phyloP scores from a whole-genome alignment of 2,888 invertebrate genomes.

The Drosophila pseudotalamancana region DNA sequence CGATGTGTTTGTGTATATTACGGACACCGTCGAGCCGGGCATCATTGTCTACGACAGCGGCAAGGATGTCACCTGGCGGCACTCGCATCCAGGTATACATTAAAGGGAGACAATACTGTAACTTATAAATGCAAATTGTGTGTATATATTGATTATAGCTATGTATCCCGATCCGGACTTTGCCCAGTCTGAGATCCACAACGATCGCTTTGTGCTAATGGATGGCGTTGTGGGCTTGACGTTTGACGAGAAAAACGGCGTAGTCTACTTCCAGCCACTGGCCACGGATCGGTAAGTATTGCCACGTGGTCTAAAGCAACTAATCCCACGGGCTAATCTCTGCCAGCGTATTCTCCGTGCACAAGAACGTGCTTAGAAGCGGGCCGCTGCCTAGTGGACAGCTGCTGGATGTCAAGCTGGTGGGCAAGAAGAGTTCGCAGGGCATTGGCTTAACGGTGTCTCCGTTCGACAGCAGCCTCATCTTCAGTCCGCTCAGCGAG shows the following conservation, averaged over 20 bases:
- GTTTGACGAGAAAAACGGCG: constrained; percentile 86
- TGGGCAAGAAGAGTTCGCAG: constrained; percentile 93
- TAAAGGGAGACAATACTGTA: too few relatives aligned
- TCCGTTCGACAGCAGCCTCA: constrained; percentile 89
- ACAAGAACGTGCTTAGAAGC: constrained; percentile 89
- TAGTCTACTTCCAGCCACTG: constrained; percentile 88
- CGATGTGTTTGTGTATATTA: constrained; percentile 91
- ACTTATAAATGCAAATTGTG: neutral
- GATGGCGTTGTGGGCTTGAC: constrained; percentile 89
- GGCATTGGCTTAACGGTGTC: constrained; percentile 91
- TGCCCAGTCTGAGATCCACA: constrained; percentile 89
- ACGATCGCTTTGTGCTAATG: constrained; percentile 87
- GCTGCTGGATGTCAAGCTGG: constrained; percentile 90
- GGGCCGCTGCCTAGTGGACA: constrained; percentile 90
- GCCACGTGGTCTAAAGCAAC: neutral
- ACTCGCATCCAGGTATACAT: constrained; percentile 87
- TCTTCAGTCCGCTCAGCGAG: constrained; percentile 92
- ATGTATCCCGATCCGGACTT: constrained; percentile 95
- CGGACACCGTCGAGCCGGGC: constrained; percentile 93
- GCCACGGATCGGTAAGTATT: constrained; percentile 87
- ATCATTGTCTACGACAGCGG: constrained; percentile 87
- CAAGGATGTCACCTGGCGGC: constrained; percentile 91
- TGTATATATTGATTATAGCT: constrained; percentile 77
- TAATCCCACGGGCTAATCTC: neutral
- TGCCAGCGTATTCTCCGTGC: constrained; percentile 89